These are phyloP conservation scores for Cebus imitator DNA, from an alignment of 2,113 vertebrate species.

Conservation along the genomic window DNA sequence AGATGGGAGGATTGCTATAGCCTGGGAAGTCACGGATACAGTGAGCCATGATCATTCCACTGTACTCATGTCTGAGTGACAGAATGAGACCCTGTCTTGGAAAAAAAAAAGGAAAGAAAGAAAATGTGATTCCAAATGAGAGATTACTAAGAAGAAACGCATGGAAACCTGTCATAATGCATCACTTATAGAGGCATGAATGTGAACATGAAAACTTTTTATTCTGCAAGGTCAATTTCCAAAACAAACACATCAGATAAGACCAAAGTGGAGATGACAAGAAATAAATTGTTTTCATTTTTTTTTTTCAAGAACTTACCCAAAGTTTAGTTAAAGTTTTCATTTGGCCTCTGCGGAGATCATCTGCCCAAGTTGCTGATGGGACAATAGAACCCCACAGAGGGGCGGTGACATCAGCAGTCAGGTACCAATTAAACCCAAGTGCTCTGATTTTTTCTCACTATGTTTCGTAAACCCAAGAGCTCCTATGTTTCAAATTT, in stretches of 20 bases:
- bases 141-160: neutral
- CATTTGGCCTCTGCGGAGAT: neutral
- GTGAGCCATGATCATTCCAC: too few relatives aligned
- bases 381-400: neutral
- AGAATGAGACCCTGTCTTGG: too few relatives aligned
- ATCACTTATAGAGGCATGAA: neutral
- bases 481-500: slow-evolving; percentile 13
- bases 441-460: neutral
- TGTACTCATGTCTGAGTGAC: too few relatives aligned
- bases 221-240: neutral
- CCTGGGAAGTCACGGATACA: too few relatives aligned
- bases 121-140: neutral
- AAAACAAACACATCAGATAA: neutral
- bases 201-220: neutral
- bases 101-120: too few relatives aligned
- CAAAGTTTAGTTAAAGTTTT: neutral
- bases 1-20: too few relatives aligned
- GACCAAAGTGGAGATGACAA: neutral
- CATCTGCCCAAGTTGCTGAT: neutral
- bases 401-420: neutral
- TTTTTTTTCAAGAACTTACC: neutral
- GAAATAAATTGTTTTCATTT: neutral
- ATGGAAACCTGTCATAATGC: neutral
- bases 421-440: neutral
- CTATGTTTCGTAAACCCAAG: neutral